Evolutionary conservation across 2,888 invertebrate genomes (phyloP), one percentile per base, ranked within the genome.

Genomic region (Hedychridium roseum): DNA sequence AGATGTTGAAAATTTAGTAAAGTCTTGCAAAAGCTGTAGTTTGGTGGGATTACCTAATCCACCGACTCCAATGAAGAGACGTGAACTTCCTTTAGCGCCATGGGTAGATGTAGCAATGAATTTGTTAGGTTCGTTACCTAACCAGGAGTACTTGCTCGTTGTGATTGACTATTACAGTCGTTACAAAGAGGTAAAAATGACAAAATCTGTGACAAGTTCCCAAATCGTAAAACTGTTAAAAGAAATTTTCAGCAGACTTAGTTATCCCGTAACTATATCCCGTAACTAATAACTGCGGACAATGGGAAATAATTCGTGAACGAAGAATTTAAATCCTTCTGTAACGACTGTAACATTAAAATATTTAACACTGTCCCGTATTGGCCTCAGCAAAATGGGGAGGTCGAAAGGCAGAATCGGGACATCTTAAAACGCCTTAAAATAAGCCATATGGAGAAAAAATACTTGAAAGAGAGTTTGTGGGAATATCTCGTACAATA

Each of bases 201-300:
- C 49, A 35, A 26, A 31, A 28, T 40, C 30, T 5, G 60, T 49
- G 2, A 57, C 50, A 4, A 36, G 60, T 1, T 47, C 38, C 2
- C 31, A 50, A 4, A 61, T 57, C 9, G 58, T 65, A 12, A 30
- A 49, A 11, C 42, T 28, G 20, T 42, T 66, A 18, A 48, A 43
- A n/a, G 52, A 46, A 31, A 62, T 67, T 9, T 64, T 66, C 38
- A 58, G 60, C 4, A 47, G 64, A 39, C 49, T 55, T 16, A 63
- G 65, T 5, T 35, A 50, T 7, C 65, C 65, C 6, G 20, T 26
- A 1, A 39, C 37, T 15, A 39, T 65, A n/a, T 34, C 50, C 14
- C 36, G 50, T 21, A n/a, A n/a, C n/a, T n/a, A n/a, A n/a, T n/a
- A n/a, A n/a, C n/a, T n/a, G n/a, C n/a, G n/a, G 65, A 66, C 43